Evolutionary conservation across 2,113 vertebrate species (phyloP).

Genomic region (Cariama cristata): DNA sequence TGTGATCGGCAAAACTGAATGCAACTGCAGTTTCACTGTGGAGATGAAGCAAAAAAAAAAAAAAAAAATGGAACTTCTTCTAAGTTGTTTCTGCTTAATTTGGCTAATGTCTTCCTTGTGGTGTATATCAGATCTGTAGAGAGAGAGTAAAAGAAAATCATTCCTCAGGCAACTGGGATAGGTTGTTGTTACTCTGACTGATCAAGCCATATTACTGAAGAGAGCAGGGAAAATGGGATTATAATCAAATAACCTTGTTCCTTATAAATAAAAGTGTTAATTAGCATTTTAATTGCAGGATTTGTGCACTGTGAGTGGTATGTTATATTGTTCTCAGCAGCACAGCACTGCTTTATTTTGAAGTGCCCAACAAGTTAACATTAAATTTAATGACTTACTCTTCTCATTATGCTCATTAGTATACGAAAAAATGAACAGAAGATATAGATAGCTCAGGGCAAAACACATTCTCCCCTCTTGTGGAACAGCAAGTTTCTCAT

Average conservation of each 20-base stretch:
- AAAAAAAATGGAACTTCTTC: neutral
- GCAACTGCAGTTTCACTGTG: neutral
- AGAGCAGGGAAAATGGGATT: constrained; percentile 12
- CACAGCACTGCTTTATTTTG: neutral
- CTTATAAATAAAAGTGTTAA: constrained; percentile 52
- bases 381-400: neutral
- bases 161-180: neutral
- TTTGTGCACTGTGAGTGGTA: neutral
- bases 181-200: neutral
- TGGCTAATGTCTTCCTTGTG: neutral
- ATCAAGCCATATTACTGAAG: neutral
- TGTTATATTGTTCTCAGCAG: neutral
- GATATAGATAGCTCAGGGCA: neutral
- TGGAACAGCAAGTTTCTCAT: neutral
- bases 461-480: neutral
- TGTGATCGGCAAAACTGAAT: neutral
- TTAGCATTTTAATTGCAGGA: constrained; percentile 50
- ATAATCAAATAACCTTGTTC: constrained; percentile 42
- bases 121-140: neutral
- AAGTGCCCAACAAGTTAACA: neutral
- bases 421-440: neutral
- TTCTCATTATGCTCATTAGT: neutral
- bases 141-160: neutral
- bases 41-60: neutral
- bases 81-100: neutral